A percentile compares a stretch with the other conserved stretches of the same genome.
phyloP scores from a whole-genome alignment of 2,888 invertebrate species.

The Acanthosepion lycidas region DNA sequence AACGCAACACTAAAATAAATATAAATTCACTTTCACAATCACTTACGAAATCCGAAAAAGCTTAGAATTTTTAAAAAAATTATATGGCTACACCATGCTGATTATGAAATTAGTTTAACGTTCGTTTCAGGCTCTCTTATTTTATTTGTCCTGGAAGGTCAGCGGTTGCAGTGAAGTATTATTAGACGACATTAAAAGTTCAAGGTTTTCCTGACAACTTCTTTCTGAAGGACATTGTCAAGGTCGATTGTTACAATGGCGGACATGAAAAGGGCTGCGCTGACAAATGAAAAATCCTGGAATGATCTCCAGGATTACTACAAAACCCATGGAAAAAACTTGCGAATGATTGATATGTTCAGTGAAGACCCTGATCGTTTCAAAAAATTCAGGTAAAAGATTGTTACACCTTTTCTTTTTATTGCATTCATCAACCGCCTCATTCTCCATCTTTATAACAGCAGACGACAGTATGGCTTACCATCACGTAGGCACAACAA shows the following conservation, averaged over 20 bases:
- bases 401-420: neutral
- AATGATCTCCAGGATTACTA: neutral
- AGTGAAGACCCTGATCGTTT: neutral
- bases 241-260: conserved; percentile 55
- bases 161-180: neutral
- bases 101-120: neutral
- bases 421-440: too few relatives aligned
- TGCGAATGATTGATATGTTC: neutral
- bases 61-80: too few relatives aligned
- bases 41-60: too few relatives aligned
- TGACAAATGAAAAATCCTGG: neutral
- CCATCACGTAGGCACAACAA: neutral
- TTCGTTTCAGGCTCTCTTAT: neutral
- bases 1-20: too few relatives aligned
- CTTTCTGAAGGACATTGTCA: neutral
- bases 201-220: neutral
- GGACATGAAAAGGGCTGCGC: conserved; percentile 53
- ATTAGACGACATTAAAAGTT: neutral
- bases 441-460: neutral
- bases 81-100: too few relatives aligned
- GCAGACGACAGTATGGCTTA: neutral
- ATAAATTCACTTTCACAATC: too few relatives aligned
- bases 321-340: neutral
- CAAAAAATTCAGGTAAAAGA: neutral
- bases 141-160: too few relatives aligned